phyloP scores from a whole-genome alignment of 2,797 vertebrate genomes.

The Acanthis flammea region DNA sequence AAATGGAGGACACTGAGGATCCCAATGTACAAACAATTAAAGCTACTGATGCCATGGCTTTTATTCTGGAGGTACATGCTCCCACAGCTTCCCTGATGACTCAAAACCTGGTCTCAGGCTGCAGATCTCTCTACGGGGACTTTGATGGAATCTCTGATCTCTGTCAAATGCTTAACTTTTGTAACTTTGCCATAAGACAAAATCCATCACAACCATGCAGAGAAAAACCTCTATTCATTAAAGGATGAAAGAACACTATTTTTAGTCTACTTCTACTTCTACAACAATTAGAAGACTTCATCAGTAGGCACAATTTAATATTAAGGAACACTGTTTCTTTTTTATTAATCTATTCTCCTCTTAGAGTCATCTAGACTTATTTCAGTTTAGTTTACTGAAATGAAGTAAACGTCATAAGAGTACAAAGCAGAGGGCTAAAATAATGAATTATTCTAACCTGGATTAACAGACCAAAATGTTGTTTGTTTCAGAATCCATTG shows the following conservation, averaged over 20 bases:
- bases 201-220: neutral
- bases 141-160: neutral
- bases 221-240: neutral
- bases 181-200: neutral
- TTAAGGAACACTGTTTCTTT: neutral
- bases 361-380: slow-evolving; percentile 8
- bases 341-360: slow-evolving; percentile 2
- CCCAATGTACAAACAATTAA: neutral
- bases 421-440: slow-evolving; percentile 6
- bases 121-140: neutral
- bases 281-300: neutral
- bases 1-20: neutral
- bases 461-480: slow-evolving; percentile 30
- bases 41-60: neutral
- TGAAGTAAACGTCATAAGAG: neutral
- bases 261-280: neutral
- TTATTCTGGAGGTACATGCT: neutral
- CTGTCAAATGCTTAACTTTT: neutral
- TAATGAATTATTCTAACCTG: slow-evolving; percentile 25
- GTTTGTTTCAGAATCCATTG: neutral
- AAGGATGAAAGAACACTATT: neutral
- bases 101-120: neutral
- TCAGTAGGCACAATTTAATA: slow-evolving; percentile 1
- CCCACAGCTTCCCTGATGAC: neutral
- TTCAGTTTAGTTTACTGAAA: slow-evolving; percentile 23